Conservation (phyloP, 2,888 invertebrate species). For the Coelopa pilipes region DNA sequence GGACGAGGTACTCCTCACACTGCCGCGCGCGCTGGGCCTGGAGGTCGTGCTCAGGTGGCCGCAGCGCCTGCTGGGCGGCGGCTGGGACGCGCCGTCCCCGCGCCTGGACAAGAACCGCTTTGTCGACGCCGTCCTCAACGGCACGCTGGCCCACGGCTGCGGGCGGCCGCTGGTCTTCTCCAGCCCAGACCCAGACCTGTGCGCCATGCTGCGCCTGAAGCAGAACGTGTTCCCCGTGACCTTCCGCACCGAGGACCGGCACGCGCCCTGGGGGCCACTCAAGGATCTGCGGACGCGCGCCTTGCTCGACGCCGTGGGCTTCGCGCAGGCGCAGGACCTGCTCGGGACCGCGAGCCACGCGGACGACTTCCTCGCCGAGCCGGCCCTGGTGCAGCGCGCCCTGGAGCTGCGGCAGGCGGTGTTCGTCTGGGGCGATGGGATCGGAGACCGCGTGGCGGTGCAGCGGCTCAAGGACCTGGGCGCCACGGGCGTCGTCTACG, state of each 20-base stretch:
- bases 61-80: constrained; percentile 81
- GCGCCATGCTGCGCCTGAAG: constrained; percentile 90
- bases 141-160: constrained; percentile 81
- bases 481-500: constrained; percentile 94
- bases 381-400: constrained; percentile 68
- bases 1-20: constrained; percentile 78
- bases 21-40: constrained; percentile 88
- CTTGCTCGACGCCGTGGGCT: constrained; percentile 82
- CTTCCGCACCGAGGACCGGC: constrained; percentile 72
- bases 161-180: constrained; percentile 89
- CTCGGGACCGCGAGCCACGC: constrained; percentile 91
- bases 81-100: constrained; percentile 80
- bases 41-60: constrained; percentile 98
- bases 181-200: constrained; percentile 95
- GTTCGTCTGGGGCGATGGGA: constrained; percentile 97
- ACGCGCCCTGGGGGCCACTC: constrained; percentile 72
- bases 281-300: constrained; percentile 84
- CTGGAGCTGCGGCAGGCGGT: constrained; percentile 83
- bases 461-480: constrained; percentile 85
- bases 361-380: constrained; percentile 77
- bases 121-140: constrained; percentile 84
- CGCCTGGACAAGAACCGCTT: constrained; percentile 88
- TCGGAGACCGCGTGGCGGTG: constrained; percentile 83
- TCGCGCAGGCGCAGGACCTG: constrained; percentile 82
- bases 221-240: constrained; percentile 96